These are phyloP conservation scores for Zosterops borbonicus DNA, from an alignment of 2,113 vertebrate species.

Conservation along the genomic window DNA sequence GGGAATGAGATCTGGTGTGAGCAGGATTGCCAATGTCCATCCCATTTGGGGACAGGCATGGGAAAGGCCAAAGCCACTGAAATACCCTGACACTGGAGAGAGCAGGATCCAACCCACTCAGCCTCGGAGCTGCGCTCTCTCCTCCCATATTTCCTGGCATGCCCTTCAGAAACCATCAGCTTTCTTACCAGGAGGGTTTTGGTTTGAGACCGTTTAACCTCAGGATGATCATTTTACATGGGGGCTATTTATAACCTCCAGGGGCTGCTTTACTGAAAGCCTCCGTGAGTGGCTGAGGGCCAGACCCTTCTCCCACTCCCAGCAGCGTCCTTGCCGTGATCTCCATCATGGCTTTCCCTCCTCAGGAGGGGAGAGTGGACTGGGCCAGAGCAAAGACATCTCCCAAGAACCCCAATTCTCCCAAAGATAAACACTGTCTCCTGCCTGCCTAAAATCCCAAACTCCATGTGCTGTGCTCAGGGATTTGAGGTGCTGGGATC, in stretches of 20 bases:
- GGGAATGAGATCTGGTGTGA: neutral
- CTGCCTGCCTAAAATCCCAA: neutral
- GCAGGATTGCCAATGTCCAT: neutral
- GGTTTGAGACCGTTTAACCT: slow-evolving; percentile 60
- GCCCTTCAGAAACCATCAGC: slow-evolving; percentile 5
- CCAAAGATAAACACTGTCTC: neutral
- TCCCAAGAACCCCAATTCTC: neutral
- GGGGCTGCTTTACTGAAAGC: slow-evolving; percentile 36
- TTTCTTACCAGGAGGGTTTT: slow-evolving; percentile 30
- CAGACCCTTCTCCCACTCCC: neutral
- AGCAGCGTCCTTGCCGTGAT: neutral
- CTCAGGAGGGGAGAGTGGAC: fast-evolving
- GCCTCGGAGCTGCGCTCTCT: neutral
- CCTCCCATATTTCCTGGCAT: neutral
- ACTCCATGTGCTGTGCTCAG: fast-evolving
- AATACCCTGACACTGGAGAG: neutral
- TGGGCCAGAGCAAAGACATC: neutral
- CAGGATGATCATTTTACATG: slow-evolving; percentile 24
- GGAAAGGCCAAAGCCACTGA: neutral
- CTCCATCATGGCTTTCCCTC: neutral
- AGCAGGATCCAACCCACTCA: neutral
- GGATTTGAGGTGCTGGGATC: neutral
- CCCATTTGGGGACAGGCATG: fast-evolving
- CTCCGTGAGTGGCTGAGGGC: neutral
- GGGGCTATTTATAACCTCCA: slow-evolving; percentile 59